phyloP scores from a whole-genome alignment of 2,113 vertebrate genomes.

The Perca flavescens region DNA sequence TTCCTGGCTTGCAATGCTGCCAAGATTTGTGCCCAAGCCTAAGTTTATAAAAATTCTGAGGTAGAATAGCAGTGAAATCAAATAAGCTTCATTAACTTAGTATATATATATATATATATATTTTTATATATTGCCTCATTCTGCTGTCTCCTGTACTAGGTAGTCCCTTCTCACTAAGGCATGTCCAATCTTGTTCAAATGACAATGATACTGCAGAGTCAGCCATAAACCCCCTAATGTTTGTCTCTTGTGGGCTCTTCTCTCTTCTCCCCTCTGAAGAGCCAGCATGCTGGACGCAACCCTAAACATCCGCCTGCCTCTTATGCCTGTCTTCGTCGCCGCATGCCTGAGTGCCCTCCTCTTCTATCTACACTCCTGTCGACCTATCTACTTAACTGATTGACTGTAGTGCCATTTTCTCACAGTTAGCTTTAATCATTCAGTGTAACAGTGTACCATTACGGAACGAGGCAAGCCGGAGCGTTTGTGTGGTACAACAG shows the following conservation, averaged over 20 bases:
- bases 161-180: constrained; percentile 50
- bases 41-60: constrained; percentile 26
- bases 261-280: constrained; percentile 34
- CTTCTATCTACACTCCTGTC: constrained; percentile 27
- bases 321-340: constrained; percentile 40
- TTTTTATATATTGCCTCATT: constrained; percentile 32
- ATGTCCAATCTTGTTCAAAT: constrained; percentile 65
- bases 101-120: neutral
- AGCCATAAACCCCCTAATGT: constrained; percentile 63
- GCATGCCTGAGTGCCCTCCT: constrained; percentile 43
- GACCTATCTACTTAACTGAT: constrained; percentile 60
- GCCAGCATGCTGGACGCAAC: constrained; percentile 57
- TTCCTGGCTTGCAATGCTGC: constrained; percentile 10
- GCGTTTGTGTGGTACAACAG: constrained; percentile 59
- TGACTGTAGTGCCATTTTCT: constrained; percentile 63
- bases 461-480: constrained; percentile 42
- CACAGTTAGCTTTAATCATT: constrained; percentile 68
- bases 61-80: constrained; percentile 31
- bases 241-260: constrained; percentile 57
- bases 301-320: constrained; percentile 60
- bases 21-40: constrained; percentile 20
- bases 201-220: constrained; percentile 60
- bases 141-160: constrained; percentile 2
- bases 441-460: constrained; percentile 50
- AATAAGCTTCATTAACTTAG: constrained; percentile 33